Conservation (phyloP, 2,888 invertebrate genomes). For the Pediacus dermestoides region DNA sequence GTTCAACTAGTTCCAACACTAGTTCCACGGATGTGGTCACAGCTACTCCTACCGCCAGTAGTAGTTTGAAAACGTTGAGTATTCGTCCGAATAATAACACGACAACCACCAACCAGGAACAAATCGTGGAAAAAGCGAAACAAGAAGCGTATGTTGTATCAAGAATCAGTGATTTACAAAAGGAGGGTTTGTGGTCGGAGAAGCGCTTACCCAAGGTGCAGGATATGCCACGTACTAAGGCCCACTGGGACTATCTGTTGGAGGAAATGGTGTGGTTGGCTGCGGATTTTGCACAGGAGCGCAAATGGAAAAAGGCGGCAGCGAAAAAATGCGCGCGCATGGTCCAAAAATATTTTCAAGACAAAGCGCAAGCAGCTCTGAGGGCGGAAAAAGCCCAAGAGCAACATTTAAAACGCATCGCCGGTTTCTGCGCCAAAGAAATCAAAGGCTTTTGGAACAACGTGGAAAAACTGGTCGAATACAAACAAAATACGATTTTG, state of each 20-base stretch:
- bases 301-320: conserved; percentile 96
- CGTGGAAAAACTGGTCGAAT: conserved; percentile 95
- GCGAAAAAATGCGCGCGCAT: conserved; percentile 90
- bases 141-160: conserved; percentile 94
- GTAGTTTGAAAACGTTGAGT: conserved; percentile 10
- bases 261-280: conserved; percentile 99
- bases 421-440: conserved; percentile 88
- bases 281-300: conserved; percentile 94
- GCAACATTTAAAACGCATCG: conserved; percentile 77
- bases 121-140: conserved; percentile 81
- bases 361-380: conserved; percentile 84
- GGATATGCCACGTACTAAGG: conserved; percentile 85
- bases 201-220: conserved; percentile 86
- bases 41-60: conserved; percentile 14
- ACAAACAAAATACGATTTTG: conserved; percentile 85
- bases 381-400: conserved; percentile 91
- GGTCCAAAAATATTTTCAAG: conserved; percentile 88
- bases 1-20: conserved; percentile 19
- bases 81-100: conserved; percentile 5
- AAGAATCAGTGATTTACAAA: conserved; percentile 85
- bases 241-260: conserved; percentile 97
- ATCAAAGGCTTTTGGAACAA: conserved; percentile 93
- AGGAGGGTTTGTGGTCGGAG: conserved; percentile 94
- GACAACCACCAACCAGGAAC: conserved; percentile 58
- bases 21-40: conserved; percentile 9